A percentile compares a stretch with the other conserved stretches of the same genome.
These are phyloP conservation scores for Gonocerus acuteangulatus DNA, from an alignment of 2,888 invertebrate genomes.

Conservation along the genomic window DNA sequence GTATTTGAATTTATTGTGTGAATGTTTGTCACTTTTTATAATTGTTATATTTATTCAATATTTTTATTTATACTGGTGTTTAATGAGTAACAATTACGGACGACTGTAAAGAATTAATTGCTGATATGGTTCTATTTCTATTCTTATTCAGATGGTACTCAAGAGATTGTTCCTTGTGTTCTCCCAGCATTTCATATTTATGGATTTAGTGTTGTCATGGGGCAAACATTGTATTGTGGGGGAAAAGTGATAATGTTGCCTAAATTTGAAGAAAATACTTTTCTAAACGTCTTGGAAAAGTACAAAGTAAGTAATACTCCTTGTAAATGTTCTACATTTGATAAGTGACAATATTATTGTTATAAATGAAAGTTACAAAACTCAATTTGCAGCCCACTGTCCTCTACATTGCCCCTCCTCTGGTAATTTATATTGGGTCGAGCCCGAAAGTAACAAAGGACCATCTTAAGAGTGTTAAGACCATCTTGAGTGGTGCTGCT, in stretches of 20 bases:
- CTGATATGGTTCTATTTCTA: too few species aligned
- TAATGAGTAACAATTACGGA: too few species aligned
- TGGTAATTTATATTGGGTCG: conserved; percentile 65
- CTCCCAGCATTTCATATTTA: conserved; percentile 75
- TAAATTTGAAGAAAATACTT: conserved; percentile 63
- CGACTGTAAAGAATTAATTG: too few species aligned
- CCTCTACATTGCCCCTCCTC: conserved; percentile 67
- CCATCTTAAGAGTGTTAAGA: conserved; percentile 45
- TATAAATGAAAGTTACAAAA: too few species aligned
- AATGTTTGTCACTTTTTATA: too few species aligned
- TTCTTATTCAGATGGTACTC: conserved; percentile 48
- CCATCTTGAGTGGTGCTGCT: conserved; percentile 65
- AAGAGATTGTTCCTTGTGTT: conserved; percentile 54
- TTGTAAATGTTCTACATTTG: too few species aligned
- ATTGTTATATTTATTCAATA: too few species aligned
- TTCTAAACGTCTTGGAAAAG: conserved; percentile 56
- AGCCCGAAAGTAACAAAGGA: conserved; percentile 57
- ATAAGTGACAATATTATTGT: too few species aligned
- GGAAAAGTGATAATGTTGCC: conserved; percentile 60
- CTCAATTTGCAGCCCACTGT: conserved; percentile 42
- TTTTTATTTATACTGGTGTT: too few species aligned
- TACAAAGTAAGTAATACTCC: conserved; percentile 46
- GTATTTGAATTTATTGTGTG: too few species aligned
- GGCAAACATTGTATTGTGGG: conserved; percentile 53
- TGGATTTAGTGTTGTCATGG: conserved; percentile 62